phyloP scores from a whole-genome alignment of 1,140 invertebrate genomes.

The Drosophila pallidifrons region DNA sequence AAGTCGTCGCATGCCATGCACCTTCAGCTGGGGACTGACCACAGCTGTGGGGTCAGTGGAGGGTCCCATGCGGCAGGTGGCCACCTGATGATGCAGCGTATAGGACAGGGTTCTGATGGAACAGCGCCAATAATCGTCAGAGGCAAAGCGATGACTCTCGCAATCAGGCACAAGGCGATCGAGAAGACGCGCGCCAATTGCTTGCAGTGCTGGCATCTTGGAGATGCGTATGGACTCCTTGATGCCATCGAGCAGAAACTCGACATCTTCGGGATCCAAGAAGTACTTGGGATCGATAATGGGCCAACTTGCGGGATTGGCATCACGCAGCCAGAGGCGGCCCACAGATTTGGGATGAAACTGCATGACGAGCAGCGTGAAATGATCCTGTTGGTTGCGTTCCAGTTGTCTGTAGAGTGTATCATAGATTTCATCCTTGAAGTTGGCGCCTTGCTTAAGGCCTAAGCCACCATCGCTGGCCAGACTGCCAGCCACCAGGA shows the following conservation, averaged over 20 bases:
- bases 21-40: constrained; percentile 90
- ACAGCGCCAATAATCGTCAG: constrained; percentile 91
- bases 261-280: constrained; percentile 87
- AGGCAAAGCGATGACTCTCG: constrained; percentile 86
- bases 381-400: constrained; percentile 86
- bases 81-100: constrained; percentile 90
- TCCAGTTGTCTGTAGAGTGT: constrained; percentile 87
- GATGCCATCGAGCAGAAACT: constrained; percentile 89
- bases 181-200: constrained; percentile 87
- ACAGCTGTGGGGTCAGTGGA: constrained; percentile 88
- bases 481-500: constrained; percentile 86
- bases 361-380: constrained; percentile 89
- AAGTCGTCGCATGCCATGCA: constrained; percentile 89
- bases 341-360: constrained; percentile 91
- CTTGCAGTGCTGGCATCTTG: constrained; percentile 87
- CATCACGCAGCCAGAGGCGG: constrained; percentile 88
- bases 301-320: constrained; percentile 91
- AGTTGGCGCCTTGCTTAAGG: constrained; percentile 86
- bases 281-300: constrained; percentile 92
- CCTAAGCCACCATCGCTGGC: constrained; percentile 89
- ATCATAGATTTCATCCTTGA: constrained; percentile 87
- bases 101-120: constrained; percentile 88
- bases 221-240: constrained; percentile 88
- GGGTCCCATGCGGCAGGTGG: constrained; percentile 93
- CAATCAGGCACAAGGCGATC: constrained; percentile 88